phyloP scores from a whole-genome alignment of 2,113 vertebrate species.

The Solea solea region DNA sequence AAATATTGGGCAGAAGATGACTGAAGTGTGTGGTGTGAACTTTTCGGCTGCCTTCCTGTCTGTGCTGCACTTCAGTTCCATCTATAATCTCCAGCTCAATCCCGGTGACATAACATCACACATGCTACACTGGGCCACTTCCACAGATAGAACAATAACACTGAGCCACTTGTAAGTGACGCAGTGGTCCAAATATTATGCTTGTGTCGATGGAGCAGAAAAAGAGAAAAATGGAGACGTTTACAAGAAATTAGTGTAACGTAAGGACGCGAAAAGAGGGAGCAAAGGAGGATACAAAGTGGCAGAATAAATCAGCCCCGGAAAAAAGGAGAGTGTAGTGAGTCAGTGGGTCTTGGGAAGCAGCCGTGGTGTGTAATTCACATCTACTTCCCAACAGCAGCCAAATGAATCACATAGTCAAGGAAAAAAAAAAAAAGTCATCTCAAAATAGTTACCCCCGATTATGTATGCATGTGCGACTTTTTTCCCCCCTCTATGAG shows the following conservation, averaged over 20 bases:
- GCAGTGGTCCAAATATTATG: background rate
- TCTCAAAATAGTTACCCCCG: slow-evolving; percentile 65
- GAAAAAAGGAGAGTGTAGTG: slow-evolving; percentile 28
- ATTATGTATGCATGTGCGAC: slow-evolving; percentile 70
- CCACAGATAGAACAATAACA: slow-evolving; percentile 6
- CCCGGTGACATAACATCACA: slow-evolving; percentile 52
- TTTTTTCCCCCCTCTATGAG: slow-evolving; percentile 53
- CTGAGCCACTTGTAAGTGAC: too few species aligned
- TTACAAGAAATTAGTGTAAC: slow-evolving; percentile 11
- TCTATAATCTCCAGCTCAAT: slow-evolving; percentile 47
- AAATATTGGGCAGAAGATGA: slow-evolving; percentile 7
- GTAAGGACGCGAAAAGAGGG: background rate
- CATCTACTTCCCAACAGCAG: slow-evolving; percentile 58
- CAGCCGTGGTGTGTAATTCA: slow-evolving; percentile 59
- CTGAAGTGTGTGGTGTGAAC: slow-evolving; percentile 1
- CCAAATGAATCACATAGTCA: slow-evolving; percentile 61
- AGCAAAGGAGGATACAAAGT: slow-evolving; percentile 4
- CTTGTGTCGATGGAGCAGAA: background rate
- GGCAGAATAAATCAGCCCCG: slow-evolving; percentile 40
- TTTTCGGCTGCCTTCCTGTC: slow-evolving; percentile 20
- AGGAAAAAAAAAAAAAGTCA: slow-evolving; percentile 33
- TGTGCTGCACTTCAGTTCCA: slow-evolving; percentile 33
- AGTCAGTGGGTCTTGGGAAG: slow-evolving; percentile 55
- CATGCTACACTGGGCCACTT: slow-evolving; percentile 19
- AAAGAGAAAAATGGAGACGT: background rate